phyloP scores from a whole-genome alignment of 2,797 vertebrate species.

The Kryptopterus vitreolus region DNA sequence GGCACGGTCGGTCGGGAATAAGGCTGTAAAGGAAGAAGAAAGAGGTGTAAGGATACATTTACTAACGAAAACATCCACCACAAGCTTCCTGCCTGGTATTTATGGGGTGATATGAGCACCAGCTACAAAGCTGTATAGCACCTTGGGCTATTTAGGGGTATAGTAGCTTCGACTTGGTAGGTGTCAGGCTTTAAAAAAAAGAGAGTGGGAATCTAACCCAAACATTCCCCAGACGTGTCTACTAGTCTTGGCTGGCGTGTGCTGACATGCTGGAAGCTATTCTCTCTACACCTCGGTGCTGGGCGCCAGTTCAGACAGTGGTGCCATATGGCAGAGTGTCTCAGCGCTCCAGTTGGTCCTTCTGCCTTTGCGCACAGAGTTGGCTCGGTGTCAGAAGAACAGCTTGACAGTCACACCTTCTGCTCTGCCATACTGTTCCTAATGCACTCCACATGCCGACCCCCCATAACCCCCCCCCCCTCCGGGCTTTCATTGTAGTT shows the following conservation, averaged over 20 bases:
- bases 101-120: conserved; percentile 50
- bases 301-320: conserved; percentile 50
- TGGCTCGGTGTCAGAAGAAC: conserved; percentile 54
- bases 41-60: conserved; percentile 47
- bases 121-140: conserved; percentile 44
- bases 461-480: too few species aligned
- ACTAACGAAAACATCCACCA: conserved; percentile 44
- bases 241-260: conserved; percentile 46
- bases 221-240: conserved; percentile 54
- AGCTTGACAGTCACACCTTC: conserved; percentile 57
- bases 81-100: conserved; percentile 51
- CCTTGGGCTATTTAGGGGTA: conserved; percentile 43
- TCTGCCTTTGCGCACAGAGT: conserved; percentile 46
- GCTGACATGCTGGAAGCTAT: conserved; percentile 41
- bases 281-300: conserved; percentile 47
- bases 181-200: conserved; percentile 44
- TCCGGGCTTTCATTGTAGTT: background rate
- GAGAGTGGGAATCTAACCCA: conserved; percentile 57
- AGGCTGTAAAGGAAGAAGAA: conserved; percentile 68
- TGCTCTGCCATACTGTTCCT: conserved; percentile 46
- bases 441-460: conserved; percentile 58
- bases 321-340: conserved; percentile 59
- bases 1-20: conserved; percentile 53
- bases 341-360: conserved; percentile 34
- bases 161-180: conserved; percentile 51